These are phyloP conservation scores for Stichodactyla mertensii DNA, from an alignment of 64 coral and sea anemone genomes.

Conservation along the genomic window DNA sequence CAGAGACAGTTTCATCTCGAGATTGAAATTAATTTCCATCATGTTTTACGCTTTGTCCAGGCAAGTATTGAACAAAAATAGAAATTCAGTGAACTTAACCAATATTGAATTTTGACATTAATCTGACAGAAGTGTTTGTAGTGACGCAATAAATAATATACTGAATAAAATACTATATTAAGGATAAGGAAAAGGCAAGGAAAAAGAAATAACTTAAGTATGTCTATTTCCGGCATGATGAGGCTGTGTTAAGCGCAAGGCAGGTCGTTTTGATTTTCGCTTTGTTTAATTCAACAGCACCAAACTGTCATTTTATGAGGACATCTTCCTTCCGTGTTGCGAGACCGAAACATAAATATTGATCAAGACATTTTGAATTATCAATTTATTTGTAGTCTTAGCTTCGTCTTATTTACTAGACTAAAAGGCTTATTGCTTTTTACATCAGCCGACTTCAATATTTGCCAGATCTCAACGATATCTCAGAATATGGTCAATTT, in stretches of 20 bases:
- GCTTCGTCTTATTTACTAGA: background rate
- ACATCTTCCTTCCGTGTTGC: conserved; percentile 1
- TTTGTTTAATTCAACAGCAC: background rate
- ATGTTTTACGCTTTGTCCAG: background rate
- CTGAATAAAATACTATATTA: background rate
- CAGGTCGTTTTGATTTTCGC: background rate
- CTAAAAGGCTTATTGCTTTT: background rate
- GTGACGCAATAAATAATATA: background rate
- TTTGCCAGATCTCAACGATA: background rate
- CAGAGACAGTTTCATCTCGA: background rate
- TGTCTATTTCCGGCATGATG: background rate
- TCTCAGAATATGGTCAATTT: background rate
- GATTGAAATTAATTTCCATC: background rate
- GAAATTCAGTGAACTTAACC: background rate
- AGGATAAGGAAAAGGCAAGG: background rate
- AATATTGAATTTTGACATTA: background rate
- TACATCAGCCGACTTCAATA: background rate
- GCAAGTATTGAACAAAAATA: background rate
- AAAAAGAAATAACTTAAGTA: background rate
- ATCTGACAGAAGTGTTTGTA: background rate
- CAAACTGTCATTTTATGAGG: background rate
- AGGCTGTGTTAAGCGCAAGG: background rate
- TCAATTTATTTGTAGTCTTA: background rate
- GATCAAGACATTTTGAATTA: background rate
- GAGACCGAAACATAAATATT: background rate